Base-by-base conservation (phyloP, 2,797 vertebrate genomes). In the Hirundo rustica region DNA sequence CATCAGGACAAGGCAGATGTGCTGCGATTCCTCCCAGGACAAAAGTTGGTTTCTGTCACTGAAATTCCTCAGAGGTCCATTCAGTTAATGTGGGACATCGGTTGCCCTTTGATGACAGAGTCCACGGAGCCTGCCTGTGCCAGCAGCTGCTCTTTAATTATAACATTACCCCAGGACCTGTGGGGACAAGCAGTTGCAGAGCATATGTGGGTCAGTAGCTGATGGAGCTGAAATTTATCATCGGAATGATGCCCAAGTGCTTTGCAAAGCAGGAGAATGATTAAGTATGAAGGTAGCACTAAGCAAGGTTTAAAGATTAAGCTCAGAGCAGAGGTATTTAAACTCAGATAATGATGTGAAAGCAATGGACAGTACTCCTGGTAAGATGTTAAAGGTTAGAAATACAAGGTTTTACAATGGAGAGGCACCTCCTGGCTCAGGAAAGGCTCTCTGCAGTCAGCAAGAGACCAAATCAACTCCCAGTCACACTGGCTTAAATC, bases 181-280 rank as follows among this genome's bases (percentile, higher is more conserved):
- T 12, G 57, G 95, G 74, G 88, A 96, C 88, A 54, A 58, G 85
- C 74, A 67, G 61, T 89, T 94, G 94, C 78, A 85, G 72, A 95
- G 85, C 53, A 75, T 54, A 96, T 95, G 95, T 95, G 95, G 94
- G 95, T 93, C 96, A 95, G 95, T 93, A 95, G 93, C 96, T 95
- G 93, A 95, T 96, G 96, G 80, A 95, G 95, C 95, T 96, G 96
- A 96, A 97, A 96, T 97, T 97, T 96, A 96, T 97, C 95, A 95
- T 87, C 0, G 42, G 80, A 97, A 95, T 92, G 95, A 96, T 95
- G 89, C 89, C 88, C 92, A 74, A 96, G 88, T 71, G 95, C 93
- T 90, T 88, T 95, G 94, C 88, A 88, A 87, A 91, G 92, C 65
- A 47, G 81, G 89, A 97, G 94, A 68, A 96, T 96, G 94, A 96